Base-by-base conservation (phyloP, 2,797 vertebrate genomes). In the Huso huso region DNA sequence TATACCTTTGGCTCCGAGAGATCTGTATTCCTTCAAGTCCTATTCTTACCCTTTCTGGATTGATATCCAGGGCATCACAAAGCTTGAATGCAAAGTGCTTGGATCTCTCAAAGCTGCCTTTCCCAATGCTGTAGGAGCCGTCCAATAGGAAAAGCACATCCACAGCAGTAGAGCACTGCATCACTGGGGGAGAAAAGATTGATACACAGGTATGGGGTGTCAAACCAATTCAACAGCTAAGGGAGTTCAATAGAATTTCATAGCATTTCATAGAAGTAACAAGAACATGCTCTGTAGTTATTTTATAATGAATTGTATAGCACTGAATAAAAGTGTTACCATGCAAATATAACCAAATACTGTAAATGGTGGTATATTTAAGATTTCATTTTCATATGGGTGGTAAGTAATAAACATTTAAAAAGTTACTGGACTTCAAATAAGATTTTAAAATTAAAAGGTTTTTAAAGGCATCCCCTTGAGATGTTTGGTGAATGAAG, bases 131-230 rank as follows among this genome's bases (percentile, higher is more conserved):
- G 86, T 94, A 89, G 6, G 96, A 98, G 4, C 95, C 90, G 0
- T 99, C 95, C 74, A 98, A 72, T 72, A 98, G 83, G 74, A 99
- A 90, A 15, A 99, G 88, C 68, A 98, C 1, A 57, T 99, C 97
- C 74, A 93, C 75, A 0, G 83, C 81, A 12, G 89, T 86, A 0
- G 94, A 98, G 77, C 96, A 98, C 81, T 87, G 86, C 92, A 96
- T 94, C 84, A 86, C 97, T 99, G 76, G 49, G 64, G 74, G 23
- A 37, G 23, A 37, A 37, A 37, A 37, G 23, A 37, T 37, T 37
- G 23, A 37, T 37, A 37, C 23, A 37, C 23, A 37, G 23, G 23
- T 37, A 37, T 37, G 23, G 23, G 23, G 23, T 37, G 23, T 37
- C 23, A 37, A 37, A 37, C 23, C 23, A 37, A 37, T 37, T 37